Evolutionary conservation across 2,888 invertebrate species (phyloP).

Genomic region (Trisateles emortualis): DNA sequence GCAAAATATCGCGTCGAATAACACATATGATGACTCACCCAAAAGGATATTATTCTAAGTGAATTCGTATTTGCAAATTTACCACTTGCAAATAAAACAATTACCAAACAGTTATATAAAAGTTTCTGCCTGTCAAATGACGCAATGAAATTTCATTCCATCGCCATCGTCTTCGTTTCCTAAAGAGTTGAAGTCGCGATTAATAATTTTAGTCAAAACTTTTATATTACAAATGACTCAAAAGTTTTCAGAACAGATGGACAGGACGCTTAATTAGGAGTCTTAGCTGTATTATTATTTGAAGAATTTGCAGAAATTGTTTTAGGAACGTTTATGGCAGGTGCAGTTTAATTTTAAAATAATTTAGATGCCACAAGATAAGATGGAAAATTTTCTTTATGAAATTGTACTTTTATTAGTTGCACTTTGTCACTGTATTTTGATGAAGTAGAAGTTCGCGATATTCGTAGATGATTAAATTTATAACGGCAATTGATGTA

Average conservation of each 20-base stretch:
- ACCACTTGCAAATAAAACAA: too few species aligned
- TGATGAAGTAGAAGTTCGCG: too few species aligned
- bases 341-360: background rate
- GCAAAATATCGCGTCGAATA: too few species aligned
- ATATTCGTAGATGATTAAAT: too few species aligned
- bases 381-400: background rate
- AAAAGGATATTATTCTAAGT: too few species aligned
- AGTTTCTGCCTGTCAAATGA: background rate
- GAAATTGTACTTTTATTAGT: too few species aligned
- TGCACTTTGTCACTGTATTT: too few species aligned
- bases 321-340: background rate
- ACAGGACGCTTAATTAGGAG: slow-evolving; percentile 20
- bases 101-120: background rate
- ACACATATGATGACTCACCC: too few species aligned
- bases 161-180: slow-evolving; percentile 10
- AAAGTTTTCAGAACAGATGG: slow-evolving; percentile 29
- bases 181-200: slow-evolving; percentile 16
- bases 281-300: slow-evolving; percentile 10
- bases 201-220: slow-evolving; percentile 32
- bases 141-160: slow-evolving; percentile 7
- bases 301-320: background rate
- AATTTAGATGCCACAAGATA: background rate
- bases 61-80: too few species aligned
- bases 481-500: too few species aligned
- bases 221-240: slow-evolving; percentile 31